Evolutionary conservation across 2,113 vertebrate species (phyloP), one percentile per base, ranked within the genome.

Genomic region (Nothocercus julius): DNA sequence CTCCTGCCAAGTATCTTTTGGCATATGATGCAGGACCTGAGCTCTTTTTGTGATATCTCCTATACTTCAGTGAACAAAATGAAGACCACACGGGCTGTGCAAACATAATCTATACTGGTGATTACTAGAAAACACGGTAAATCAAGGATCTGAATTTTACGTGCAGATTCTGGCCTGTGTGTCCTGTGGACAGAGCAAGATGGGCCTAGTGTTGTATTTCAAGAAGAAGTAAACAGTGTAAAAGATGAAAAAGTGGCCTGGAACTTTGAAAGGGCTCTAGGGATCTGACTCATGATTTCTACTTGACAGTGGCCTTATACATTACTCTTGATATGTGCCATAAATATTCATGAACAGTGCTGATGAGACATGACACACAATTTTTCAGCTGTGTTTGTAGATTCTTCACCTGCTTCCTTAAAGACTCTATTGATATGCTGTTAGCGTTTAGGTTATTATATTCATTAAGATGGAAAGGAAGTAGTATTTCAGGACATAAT

Each of bases 221-320:
- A 44, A 84, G 76, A 92, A 90, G 93, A 97, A 93, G 62, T 92
- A 96, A 96, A 92, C 77, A 88, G 69, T 93, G 82, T 88, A 54
- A 90, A 75, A 88, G 76, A 72, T 32, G 16, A 87, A 92, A 95
- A 95, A 88, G 51, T 64, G 91, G 15, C 62, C 47, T 93, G 75
- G 32, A 77, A 84, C 47, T 86, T 75, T 89, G 70, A 94, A 82
- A 85, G 64, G 61, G 67, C 72, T 91, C 63, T 75, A 87, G 80
- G 73, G 85, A 95, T 93, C 92, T 95, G 88, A 96, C 56, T 91
- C 90, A 92, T 85, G 68, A 81, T 94, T 96, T 95, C 75, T 97
- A 44, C 78, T 92, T 97, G 88, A 93, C 75, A 74, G 84, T 91
- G 84, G 51, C 74, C 83, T 93, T 97, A 95, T 91, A 94, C 6